Conservation (phyloP, 2,888 invertebrate species). For the Acholoe squamosa region DNA sequence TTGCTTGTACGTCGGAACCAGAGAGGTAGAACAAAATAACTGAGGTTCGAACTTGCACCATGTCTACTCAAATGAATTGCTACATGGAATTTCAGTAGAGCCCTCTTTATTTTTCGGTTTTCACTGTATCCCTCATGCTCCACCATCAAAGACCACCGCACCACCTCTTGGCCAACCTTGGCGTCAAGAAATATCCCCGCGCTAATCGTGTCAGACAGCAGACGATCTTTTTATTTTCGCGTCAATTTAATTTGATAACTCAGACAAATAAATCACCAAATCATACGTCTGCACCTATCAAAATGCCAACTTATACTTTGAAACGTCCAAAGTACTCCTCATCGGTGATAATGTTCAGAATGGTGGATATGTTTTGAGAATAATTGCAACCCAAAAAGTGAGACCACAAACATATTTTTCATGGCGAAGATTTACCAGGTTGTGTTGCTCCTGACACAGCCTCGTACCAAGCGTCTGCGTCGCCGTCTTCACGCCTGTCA, state of each 20-base stretch:
- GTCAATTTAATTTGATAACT: not conserved
- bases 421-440: not conserved
- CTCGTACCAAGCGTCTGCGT: constrained; percentile 36
- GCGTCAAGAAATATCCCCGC: constrained; percentile 48
- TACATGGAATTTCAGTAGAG: constrained; percentile 2
- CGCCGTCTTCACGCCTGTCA: constrained; percentile 51
- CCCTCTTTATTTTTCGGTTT: not conserved
- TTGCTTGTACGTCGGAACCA: no score
- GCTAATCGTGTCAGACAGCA: constrained; percentile 33
- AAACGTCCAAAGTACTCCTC: no score
- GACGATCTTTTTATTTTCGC: constrained; percentile 32
- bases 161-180: constrained; percentile 6
- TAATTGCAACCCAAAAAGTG: no score
- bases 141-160: constrained; percentile 48
- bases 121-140: not conserved
- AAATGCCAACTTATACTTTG: not conserved
- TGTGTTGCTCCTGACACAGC: constrained; percentile 9
- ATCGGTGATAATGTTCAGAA: no score
- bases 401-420: not conserved
- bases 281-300: not conserved
- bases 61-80: not conserved
- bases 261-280: not conserved
- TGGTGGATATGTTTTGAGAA: no score
- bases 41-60: not conserved
- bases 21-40: not conserved